phyloP scores from a whole-genome alignment of 2,113 vertebrate species.

The Corydoras sp. region DNA sequence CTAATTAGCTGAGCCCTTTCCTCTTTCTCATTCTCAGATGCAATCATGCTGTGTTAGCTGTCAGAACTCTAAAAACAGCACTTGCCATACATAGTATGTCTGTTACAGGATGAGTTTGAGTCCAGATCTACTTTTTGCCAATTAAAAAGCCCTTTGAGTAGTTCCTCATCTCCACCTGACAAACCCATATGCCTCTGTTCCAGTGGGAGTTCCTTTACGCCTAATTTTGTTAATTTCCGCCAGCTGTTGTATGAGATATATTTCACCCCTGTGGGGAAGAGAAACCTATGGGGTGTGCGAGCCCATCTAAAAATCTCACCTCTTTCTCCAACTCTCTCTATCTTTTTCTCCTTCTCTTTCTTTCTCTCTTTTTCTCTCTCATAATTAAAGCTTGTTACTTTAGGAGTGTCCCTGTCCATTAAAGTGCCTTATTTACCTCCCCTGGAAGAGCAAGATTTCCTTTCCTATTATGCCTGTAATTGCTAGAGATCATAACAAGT shows the following conservation, averaged over 20 bases:
- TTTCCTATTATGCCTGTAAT: conserved; percentile 43
- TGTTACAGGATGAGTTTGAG: neutral
- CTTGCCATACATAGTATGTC: conserved; percentile 1
- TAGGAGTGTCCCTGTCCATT: neutral
- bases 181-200: conserved; percentile 10
- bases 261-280: neutral
- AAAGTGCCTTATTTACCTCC: neutral
- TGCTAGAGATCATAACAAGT: conserved; percentile 38
- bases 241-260: conserved; percentile 19
- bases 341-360: neutral
- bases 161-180: conserved; percentile 22
- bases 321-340: neutral
- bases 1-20: conserved; percentile 26
- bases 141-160: conserved; percentile 12
- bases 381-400: no score
- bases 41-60: conserved; percentile 14
- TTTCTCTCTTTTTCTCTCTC: no score
- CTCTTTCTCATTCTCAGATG: neutral
- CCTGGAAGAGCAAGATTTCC: conserved; percentile 16
- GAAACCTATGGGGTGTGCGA: neutral
- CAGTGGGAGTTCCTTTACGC: conserved; percentile 9
- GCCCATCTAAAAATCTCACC: neutral
- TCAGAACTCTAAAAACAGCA: conserved; percentile 24
- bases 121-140: conserved; percentile 18
- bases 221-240: conserved; percentile 29